Evolutionary conservation across 2,888 invertebrate genomes (phyloP).

Genomic region (Choristoneura rosaceana): DNA sequence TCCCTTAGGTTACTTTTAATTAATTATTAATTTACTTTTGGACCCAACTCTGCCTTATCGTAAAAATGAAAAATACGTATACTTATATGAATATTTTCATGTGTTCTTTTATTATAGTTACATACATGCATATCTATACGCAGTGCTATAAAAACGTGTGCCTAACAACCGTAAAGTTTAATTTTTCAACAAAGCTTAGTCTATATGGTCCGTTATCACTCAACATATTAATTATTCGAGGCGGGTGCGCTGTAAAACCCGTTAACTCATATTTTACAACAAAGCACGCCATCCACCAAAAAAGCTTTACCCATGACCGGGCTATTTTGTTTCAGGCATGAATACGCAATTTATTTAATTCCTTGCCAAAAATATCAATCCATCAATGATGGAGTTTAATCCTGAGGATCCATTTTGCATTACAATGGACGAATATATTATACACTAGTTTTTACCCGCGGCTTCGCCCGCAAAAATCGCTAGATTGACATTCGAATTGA

Average conservation of each 20-base stretch:
- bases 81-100: no score
- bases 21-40: no score
- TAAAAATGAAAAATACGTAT: no score
- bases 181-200: constrained; percentile 3
- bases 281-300: constrained; percentile 30
- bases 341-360: constrained; percentile 43
- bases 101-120: no score
- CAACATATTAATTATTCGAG: constrained; percentile 19
- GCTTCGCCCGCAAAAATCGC: no score
- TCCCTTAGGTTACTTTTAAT: no score
- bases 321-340: constrained; percentile 30
- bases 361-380: constrained; percentile 40
- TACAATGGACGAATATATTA: constrained; percentile 3
- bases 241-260: constrained; percentile 32
- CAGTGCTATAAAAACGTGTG: not conserved
- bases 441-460: no score
- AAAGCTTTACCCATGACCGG: constrained; percentile 39
- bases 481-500: no score
- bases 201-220: constrained; percentile 6
- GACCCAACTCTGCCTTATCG: no score
- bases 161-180: not conserved
- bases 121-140: not conserved
- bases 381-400: constrained; percentile 40
- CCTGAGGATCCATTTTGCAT: constrained; percentile 23
- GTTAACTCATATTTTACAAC: constrained; percentile 41